Percentiles rank a stretch among this genome's conserved stretches.
phyloP scores from a whole-genome alignment of 2,113 vertebrate genomes.

The Athene noctua region DNA sequence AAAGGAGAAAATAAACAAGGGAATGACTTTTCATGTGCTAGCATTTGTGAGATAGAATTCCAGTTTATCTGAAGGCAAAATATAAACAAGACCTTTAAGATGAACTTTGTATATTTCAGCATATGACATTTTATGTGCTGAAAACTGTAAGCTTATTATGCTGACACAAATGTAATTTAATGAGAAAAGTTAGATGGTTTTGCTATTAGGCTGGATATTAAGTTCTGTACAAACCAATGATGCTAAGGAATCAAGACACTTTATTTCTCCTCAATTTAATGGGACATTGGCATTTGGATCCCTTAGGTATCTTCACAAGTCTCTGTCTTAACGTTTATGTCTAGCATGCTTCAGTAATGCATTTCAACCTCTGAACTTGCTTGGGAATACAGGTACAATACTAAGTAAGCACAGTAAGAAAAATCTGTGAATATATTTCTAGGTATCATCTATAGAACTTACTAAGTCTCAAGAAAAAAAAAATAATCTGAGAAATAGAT shows the following conservation, averaged over 20 bases:
- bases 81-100: slow-evolving; percentile 9
- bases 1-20: neutral
- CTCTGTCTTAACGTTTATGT: neutral
- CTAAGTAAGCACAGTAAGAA: neutral
- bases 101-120: neutral
- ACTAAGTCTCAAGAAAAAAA: neutral
- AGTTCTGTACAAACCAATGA: neutral
- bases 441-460: neutral
- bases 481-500: neutral
- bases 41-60: neutral
- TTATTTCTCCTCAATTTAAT: neutral
- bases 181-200: neutral
- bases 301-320: neutral
- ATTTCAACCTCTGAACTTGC: neutral
- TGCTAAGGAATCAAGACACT: neutral
- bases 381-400: neutral
- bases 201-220: neutral
- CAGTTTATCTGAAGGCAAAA: neutral
- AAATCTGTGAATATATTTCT: neutral
- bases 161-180: neutral
- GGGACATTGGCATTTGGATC: neutral
- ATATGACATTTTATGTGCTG: neutral
- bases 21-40: neutral
- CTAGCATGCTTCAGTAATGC: neutral
- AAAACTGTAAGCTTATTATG: neutral